These are phyloP conservation scores for Scatophagus argus DNA, from an alignment of 2,113 vertebrate genomes.

Conservation along the genomic window DNA sequence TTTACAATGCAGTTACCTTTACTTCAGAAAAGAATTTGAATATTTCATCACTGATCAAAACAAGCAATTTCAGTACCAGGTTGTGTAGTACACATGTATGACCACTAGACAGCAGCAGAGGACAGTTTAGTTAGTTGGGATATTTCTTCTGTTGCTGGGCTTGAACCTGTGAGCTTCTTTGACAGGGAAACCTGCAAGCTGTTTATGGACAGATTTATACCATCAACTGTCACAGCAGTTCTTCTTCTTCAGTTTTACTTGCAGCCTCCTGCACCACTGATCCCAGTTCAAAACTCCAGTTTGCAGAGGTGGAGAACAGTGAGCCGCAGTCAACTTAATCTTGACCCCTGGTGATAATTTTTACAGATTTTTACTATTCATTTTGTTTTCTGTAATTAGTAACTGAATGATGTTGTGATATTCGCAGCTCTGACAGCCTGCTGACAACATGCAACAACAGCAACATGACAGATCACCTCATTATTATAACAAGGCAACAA, in stretches of 20 bases:
- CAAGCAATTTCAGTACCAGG: no score
- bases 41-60: no score
- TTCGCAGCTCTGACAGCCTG: not conserved
- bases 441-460: not conserved
- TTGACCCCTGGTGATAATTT: not conserved
- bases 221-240: no score
- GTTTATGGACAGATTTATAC: no score
- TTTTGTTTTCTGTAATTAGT: not conserved
- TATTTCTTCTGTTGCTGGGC: not conserved
- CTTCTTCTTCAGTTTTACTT: no score
- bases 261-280: not conserved
- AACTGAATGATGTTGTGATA: not conserved
- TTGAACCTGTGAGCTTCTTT: not conserved
- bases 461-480: not conserved
- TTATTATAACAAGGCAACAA: not conserved
- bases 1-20: no score
- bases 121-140: not conserved
- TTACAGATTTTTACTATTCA: not conserved
- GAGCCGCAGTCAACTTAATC: no score
- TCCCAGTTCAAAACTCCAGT: no score
- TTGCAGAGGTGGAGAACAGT: no score
- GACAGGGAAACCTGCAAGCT: not conserved
- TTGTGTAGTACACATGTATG: not conserved
- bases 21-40: no score
- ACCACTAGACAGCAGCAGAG: constrained; percentile 33